phyloP scores from a whole-genome alignment of 1,140 invertebrate genomes.

The Galleria mellonella region DNA sequence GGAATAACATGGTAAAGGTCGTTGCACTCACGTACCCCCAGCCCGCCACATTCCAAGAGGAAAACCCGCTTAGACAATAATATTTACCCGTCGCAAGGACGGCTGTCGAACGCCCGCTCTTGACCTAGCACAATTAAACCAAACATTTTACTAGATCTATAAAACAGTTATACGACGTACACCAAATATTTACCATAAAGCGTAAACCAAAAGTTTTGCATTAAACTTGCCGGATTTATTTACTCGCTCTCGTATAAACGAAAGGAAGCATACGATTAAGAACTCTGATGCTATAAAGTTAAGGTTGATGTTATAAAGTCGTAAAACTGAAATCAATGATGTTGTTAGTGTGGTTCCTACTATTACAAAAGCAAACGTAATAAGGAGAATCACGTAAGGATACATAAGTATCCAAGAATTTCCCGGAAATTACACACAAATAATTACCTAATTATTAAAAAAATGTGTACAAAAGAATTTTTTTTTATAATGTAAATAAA shows the following conservation, averaged over 20 bases:
- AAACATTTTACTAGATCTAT: constrained; percentile 73
- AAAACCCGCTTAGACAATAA: constrained; percentile 72
- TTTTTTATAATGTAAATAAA: too few species aligned
- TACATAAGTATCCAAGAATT: too few species aligned
- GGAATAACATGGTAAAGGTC: constrained; percentile 12
- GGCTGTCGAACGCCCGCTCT: constrained; percentile 68
- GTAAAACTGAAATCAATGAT: constrained; percentile 1
- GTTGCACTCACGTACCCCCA: constrained; percentile 29
- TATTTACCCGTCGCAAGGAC: constrained; percentile 71
- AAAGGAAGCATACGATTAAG: constrained; percentile 13
- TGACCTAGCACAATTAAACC: constrained; percentile 72
- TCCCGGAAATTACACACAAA: too few species aligned
- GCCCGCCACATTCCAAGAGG: constrained; percentile 52
- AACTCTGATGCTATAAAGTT: constrained; percentile 18
- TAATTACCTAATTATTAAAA: too few species aligned
- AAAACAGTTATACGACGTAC: constrained; percentile 70
- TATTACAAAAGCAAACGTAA: constrained; percentile 21
- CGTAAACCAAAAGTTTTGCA: constrained; percentile 73
- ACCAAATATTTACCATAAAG: constrained; percentile 73
- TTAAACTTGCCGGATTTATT: constrained; percentile 69
- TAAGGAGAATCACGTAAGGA: constrained; percentile 18
- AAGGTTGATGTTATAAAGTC: constrained; percentile 7
- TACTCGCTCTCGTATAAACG: constrained; percentile 49
- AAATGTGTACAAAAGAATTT: too few species aligned
- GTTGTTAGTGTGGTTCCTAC: constrained; percentile 23